phyloP scores from a whole-genome alignment of 2,797 vertebrate species.

The Periparus ater region DNA sequence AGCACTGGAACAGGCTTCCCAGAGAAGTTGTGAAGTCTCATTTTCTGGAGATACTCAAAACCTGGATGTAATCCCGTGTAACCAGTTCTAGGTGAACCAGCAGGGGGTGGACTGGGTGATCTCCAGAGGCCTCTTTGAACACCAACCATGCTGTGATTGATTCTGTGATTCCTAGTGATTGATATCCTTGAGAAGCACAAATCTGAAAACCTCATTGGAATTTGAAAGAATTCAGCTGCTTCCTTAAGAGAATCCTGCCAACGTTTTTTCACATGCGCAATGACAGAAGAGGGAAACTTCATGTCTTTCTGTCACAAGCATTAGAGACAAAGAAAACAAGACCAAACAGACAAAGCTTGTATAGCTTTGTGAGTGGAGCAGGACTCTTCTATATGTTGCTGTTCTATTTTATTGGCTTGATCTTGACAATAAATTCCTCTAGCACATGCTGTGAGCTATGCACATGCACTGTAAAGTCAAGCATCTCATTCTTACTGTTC shows the following conservation, averaged over 20 bases:
- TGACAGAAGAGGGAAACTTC: neutral
- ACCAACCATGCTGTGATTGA: neutral
- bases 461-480: conserved; percentile 6
- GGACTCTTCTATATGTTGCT: neutral
- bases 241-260: neutral
- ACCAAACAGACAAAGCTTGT: neutral
- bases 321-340: neutral
- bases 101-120: neutral
- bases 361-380: neutral
- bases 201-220: neutral
- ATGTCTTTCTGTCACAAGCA: neutral
- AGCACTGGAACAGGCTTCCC: neutral
- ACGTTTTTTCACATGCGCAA: neutral
- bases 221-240: neutral
- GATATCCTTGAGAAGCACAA: neutral
- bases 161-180: neutral
- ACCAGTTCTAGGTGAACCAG: neutral
- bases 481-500: neutral
- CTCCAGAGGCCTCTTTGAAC: neutral
- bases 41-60: neutral
- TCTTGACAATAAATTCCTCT: neutral
- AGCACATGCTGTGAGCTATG: neutral
- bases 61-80: fast-evolving
- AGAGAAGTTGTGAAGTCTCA: neutral
- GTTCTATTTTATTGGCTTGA: neutral